Evolutionary conservation across 23 tunicate genomes (phyloP).

Genomic region (Clavelina lepadiformis): DNA sequence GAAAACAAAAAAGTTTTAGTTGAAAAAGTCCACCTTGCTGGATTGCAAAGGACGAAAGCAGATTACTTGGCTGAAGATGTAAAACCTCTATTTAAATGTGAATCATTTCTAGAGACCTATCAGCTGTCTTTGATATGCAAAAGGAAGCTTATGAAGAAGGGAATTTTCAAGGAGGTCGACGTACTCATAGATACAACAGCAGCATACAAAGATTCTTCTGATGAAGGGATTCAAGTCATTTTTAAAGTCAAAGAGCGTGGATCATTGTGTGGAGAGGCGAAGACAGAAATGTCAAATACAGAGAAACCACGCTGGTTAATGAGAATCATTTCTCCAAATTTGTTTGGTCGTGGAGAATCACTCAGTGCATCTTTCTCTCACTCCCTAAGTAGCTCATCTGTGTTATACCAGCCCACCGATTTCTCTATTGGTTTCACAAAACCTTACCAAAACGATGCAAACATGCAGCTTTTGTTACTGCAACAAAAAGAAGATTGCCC

Average conservation of each 20-base stretch:
- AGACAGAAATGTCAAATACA: slow-evolving; percentile 66
- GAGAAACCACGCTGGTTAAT: slow-evolving; percentile 74
- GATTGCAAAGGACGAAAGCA: slow-evolving; percentile 59
- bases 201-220: slow-evolving; percentile 10
- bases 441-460: slow-evolving; percentile 31
- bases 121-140: slow-evolving; percentile 38
- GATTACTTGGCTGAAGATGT: slow-evolving; percentile 56
- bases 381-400: slow-evolving; percentile 5
- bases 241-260: slow-evolving; percentile 73
- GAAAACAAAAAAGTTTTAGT: slow-evolving; percentile 59
- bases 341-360: slow-evolving; percentile 78
- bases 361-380: slow-evolving; percentile 51
- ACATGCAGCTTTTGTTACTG: slow-evolving; percentile 5
- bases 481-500: slow-evolving; percentile 58
- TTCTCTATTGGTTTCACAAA: slow-evolving; percentile 41
- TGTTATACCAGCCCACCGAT: slow-evolving; percentile 48
- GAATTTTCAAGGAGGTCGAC: slow-evolving; percentile 63
- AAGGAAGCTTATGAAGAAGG: slow-evolving; percentile 39
- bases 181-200: slow-evolving; percentile 74
- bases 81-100: slow-evolving; percentile 44
- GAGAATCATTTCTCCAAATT: slow-evolving; percentile 64
- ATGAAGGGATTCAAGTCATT: slow-evolving; percentile 58
- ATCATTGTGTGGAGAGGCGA: slow-evolving; percentile 41
- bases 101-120: slow-evolving; percentile 64
- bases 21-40: slow-evolving; percentile 65